These are phyloP conservation scores for Luffia ferchaultella DNA, from an alignment of 2,888 invertebrate genomes.

Conservation along the genomic window DNA sequence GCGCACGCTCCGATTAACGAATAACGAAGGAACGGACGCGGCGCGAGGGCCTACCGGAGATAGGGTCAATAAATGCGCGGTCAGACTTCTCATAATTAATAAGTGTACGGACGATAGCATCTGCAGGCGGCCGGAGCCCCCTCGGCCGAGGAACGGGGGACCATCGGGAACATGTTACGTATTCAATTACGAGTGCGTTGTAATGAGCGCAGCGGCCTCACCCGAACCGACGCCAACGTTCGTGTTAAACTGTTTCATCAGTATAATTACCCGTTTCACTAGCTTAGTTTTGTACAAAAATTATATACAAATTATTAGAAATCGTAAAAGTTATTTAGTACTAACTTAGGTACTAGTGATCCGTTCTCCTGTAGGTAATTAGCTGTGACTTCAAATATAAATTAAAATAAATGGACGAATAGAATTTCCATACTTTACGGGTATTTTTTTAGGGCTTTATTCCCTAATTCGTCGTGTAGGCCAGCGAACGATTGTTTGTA, in stretches of 20 bases:
- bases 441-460: no score
- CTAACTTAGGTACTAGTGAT: no score
- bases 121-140: constrained; percentile 14
- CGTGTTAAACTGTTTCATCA: not conserved
- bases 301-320: no score
- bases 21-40: constrained; percentile 24
- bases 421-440: no score
- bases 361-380: no score
- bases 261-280: not conserved
- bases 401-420: no score
- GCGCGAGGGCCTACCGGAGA: constrained; percentile 52
- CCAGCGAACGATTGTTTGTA: no score
- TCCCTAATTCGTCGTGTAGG: no score
- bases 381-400: no score
- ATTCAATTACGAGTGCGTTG: constrained; percentile 30
- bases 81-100: constrained; percentile 49
- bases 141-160: no score
- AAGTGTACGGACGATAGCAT: constrained; percentile 39
- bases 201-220: constrained; percentile 21
- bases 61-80: constrained; percentile 58
- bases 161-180: constrained; percentile 32
- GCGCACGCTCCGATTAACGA: constrained; percentile 44
- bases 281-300: not conserved
- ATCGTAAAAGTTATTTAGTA: no score
- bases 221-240: not conserved